These are phyloP conservation scores for Sicus ferrugineus DNA, from an alignment of 2,888 invertebrate genomes.

Conservation along the genomic window DNA sequence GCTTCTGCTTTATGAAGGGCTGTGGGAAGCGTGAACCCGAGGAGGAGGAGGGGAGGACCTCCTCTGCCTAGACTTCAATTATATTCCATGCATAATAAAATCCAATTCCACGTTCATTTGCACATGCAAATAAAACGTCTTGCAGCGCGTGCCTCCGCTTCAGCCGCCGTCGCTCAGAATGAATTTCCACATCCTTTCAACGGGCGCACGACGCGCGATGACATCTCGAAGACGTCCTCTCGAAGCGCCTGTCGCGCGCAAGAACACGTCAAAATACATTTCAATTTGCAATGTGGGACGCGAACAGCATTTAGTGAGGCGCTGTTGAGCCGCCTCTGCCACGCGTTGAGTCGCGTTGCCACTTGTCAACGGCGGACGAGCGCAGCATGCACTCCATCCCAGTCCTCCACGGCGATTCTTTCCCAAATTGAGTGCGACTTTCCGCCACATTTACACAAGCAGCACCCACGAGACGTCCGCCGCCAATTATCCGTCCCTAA, in stretches of 20 bases:
- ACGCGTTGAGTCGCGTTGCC: neutral
- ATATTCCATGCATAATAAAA: slow-evolving; percentile 58
- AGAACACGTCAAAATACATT: slow-evolving; percentile 12
- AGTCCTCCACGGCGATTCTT: no score
- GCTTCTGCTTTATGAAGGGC: no score
- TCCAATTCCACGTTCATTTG: slow-evolving; percentile 58
- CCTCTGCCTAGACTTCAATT: no score
- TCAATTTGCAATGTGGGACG: slow-evolving; percentile 6
- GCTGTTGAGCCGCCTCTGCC: neutral
- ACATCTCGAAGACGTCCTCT: slow-evolving; percentile 10
- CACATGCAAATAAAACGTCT: slow-evolving; percentile 54
- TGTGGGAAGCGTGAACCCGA: no score
- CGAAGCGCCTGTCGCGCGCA: slow-evolving; percentile 21
- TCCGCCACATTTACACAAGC: slow-evolving; percentile 5
- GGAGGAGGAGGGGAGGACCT: no score
- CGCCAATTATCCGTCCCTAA: neutral
- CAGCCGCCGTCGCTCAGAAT: no score
- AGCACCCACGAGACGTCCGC: neutral
- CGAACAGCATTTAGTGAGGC: neutral
- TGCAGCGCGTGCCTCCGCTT: slow-evolving; percentile 10
- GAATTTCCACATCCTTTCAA: slow-evolving; percentile 20
- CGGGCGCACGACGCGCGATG: neutral
- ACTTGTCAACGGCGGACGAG: neutral
- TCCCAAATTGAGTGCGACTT: no score
- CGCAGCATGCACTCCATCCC: no score